Base-by-base conservation (phyloP, 2,888 invertebrate genomes). In the Drosophila quinaria region DNA sequence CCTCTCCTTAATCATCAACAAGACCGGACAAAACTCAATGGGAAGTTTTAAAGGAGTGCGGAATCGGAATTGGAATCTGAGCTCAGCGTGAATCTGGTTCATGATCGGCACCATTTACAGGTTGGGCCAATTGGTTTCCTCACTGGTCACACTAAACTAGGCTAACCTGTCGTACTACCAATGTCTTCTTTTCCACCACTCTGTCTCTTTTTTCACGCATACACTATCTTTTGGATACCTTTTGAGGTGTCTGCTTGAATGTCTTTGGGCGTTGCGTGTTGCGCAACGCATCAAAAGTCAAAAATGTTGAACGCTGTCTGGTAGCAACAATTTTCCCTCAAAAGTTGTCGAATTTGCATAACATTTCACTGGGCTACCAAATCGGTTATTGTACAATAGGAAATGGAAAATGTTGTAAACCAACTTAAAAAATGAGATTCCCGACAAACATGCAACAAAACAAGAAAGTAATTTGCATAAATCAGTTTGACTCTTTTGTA, bases 301-400 rank as follows among this genome's bases (percentile, higher is more conserved):
- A 58, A 70, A 70, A 73, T 71, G 25, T 39, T 51, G 19, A 10
- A 17, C 33, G 19, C 33, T 33, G 33, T 10, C 60, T 58, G 65
- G 54, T 71, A 72, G 54, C 77, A 77, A 72, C 73, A 72, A 72
- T 52, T 75, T 78, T 74, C 74, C 78, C 63, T 44, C 63, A 73
- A 75, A 78, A 42, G 37, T 54, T 74, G 78, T 78, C 49, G 68
- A 78, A 78, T 75, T 75, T 78, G 78, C 75, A 75, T 75, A 75
- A 74, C 78, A 61, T 66, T 72, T 66, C 42, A 41, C 50, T 71
- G 70, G 51, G 52, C 64, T 9, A 49, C 44, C 62, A 59, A 55
- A 59, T 78, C 74, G 74, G 25, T 60, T 74, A 68, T 75, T 68
- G 62, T 75, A 75, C 75, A 78, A 78, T 78, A 63, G 74, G 44